Conservation (phyloP, 2,888 invertebrate genomes). For the Agrochola lota region DNA sequence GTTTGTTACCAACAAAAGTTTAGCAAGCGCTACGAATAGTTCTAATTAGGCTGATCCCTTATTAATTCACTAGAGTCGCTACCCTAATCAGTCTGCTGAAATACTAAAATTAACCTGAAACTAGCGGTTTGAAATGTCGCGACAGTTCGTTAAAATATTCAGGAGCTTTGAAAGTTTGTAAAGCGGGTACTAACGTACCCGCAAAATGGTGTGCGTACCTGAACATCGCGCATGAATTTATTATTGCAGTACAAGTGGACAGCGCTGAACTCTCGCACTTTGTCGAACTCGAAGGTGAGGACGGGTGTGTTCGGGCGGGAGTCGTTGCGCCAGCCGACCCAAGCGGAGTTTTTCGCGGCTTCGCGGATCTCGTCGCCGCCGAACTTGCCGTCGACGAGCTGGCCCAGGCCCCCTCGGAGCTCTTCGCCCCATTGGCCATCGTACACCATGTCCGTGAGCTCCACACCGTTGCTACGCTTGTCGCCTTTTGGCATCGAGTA, state of each 20-base stretch:
- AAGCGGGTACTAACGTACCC: background rate
- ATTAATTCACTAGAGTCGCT: conserved; percentile 28
- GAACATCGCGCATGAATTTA: conserved; percentile 95
- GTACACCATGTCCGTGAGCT: conserved; percentile 96
- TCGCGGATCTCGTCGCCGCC: conserved; percentile 93
- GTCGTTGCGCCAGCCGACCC: conserved; percentile 98
- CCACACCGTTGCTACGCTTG: conserved; percentile 94
- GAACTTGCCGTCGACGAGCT: conserved; percentile 95
- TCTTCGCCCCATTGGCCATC: conserved; percentile 95
- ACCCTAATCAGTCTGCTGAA: conserved; percentile 19
- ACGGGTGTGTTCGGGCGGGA: conserved; percentile 91
- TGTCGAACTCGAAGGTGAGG: conserved; percentile 95
- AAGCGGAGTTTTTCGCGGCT: conserved; percentile 92
- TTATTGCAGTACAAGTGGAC: conserved; percentile 96
- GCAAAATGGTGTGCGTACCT: conserved; percentile 86
- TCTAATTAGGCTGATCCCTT: conserved; percentile 33
- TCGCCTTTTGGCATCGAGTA: conserved; percentile 97
- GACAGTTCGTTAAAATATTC: conserved; percentile 50
- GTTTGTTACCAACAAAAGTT: conserved; percentile 27
- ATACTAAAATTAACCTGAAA: conserved; percentile 46
- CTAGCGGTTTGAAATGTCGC: conserved; percentile 43
- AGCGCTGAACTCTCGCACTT: conserved; percentile 95
- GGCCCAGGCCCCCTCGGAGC: conserved; percentile 95
- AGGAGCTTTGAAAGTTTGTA: conserved; percentile 40
- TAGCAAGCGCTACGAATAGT: conserved; percentile 8